Conservation (phyloP, 2,888 invertebrate species). For the Meta bourneti region DNA sequence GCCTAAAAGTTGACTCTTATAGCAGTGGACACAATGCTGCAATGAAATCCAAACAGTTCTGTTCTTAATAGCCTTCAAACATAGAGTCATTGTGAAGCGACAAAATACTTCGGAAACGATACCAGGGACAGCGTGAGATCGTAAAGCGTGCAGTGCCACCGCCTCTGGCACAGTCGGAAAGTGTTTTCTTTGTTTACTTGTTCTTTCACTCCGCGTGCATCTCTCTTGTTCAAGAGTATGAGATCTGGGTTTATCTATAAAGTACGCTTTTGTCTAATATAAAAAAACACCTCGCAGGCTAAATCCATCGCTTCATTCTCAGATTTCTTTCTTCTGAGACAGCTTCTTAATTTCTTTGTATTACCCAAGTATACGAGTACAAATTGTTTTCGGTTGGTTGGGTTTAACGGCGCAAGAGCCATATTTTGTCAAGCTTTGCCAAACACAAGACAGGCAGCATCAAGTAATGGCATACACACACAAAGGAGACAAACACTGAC, state of each 20-base stretch:
- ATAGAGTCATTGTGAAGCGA: slow-evolving; percentile 44
- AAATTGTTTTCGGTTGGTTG: too few species aligned
- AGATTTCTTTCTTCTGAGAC: neutral
- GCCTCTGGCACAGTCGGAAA: slow-evolving; percentile 36
- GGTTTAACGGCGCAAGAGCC: too few species aligned
- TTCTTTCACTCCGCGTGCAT: neutral
- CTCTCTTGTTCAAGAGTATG: neutral
- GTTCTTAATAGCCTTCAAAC: slow-evolving; percentile 36
- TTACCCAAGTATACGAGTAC: too few species aligned
- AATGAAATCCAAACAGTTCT: slow-evolving; percentile 30
- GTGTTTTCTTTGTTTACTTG: slow-evolving; percentile 8
- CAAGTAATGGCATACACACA: too few species aligned
- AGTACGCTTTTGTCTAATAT: neutral
- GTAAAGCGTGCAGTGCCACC: slow-evolving; percentile 64
- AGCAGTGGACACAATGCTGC: too few species aligned
- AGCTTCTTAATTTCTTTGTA: neutral
- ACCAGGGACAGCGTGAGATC: slow-evolving; percentile 16
- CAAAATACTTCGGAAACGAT: slow-evolving; percentile 22
- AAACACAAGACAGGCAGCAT: too few species aligned
- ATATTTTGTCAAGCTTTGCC: too few species aligned
- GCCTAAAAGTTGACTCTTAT: too few species aligned
- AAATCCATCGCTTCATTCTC: neutral
- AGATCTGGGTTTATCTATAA: neutral
- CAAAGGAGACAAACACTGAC: too few species aligned
- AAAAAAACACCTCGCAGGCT: neutral